These are phyloP conservation scores for Melanostoma mellinum DNA, from an alignment of 2,888 invertebrate species.

Conservation along the genomic window DNA sequence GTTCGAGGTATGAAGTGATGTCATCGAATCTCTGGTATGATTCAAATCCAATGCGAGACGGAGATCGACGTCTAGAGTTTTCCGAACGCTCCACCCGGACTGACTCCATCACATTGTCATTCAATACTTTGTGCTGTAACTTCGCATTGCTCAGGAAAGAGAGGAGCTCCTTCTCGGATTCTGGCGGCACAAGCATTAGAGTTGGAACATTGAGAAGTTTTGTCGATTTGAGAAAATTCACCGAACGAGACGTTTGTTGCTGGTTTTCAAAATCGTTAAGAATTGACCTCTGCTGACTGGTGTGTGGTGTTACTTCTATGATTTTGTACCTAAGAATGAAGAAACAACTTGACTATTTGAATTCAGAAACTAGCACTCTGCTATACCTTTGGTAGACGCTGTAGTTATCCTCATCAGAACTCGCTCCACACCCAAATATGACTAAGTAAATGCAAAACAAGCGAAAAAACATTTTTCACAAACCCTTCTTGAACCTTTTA, in stretches of 20 bases:
- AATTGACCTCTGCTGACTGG: constrained; percentile 10
- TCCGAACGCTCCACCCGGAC: constrained; percentile 30
- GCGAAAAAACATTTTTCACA: constrained; percentile 21
- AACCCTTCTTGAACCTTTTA: not conserved
- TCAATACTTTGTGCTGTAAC: constrained; percentile 20
- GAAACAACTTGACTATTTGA: not conserved
- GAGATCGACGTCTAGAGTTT: constrained; percentile 37
- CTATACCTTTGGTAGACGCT: constrained; percentile 45
- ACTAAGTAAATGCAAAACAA: constrained; percentile 3
- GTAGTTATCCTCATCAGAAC: constrained; percentile 42
- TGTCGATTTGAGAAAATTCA: constrained; percentile 42
- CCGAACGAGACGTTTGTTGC: constrained; percentile 21
- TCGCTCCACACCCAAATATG: not conserved
- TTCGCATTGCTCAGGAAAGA: constrained; percentile 17
- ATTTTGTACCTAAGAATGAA: constrained; percentile 49
- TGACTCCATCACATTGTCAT: constrained; percentile 26
- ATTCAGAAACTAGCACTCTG: not conserved
- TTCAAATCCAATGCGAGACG: constrained; percentile 54
- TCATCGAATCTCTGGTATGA: constrained; percentile 76
- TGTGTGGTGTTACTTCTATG: constrained; percentile 44
- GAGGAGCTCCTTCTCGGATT: constrained; percentile 22
- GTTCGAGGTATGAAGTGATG: constrained; percentile 83
- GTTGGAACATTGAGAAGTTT: constrained; percentile 34
- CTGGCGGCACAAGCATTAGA: constrained; percentile 47
- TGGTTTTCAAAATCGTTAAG: constrained; percentile 5